phyloP scores from a whole-genome alignment of 2,113 vertebrate genomes.

The Tupaia tana region DNA sequence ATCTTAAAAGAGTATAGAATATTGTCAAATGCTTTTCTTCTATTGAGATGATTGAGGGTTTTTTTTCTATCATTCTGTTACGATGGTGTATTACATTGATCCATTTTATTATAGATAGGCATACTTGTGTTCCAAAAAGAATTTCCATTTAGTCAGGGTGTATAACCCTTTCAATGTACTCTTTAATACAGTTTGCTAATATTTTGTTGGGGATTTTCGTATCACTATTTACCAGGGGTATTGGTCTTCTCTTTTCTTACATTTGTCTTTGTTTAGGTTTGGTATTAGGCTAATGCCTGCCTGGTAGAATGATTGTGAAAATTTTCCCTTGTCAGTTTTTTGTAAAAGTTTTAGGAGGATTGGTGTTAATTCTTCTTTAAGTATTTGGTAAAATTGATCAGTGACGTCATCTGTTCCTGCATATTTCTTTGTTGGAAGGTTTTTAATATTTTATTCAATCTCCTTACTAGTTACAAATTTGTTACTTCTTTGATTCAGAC shows the following conservation, averaged over 20 bases:
- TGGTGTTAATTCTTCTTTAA: background rate
- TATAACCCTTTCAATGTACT: background rate
- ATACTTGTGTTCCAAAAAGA: background rate
- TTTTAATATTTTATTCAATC: background rate
- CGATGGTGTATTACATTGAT: background rate
- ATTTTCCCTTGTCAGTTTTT: background rate
- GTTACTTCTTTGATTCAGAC: background rate
- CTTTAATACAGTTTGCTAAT: background rate
- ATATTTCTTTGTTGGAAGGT: background rate
- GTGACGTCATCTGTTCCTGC: background rate
- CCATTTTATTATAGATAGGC: background rate
- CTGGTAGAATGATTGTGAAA: background rate
- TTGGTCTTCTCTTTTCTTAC: background rate
- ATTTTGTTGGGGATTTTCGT: background rate
- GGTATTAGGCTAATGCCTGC: background rate
- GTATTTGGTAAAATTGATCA: background rate
- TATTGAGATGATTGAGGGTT: background rate
- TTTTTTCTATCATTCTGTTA: background rate
- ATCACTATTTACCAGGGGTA: background rate
- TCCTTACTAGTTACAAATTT: background rate
- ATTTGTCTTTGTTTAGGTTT: background rate
- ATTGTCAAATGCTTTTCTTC: background rate
- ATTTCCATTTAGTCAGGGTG: background rate
- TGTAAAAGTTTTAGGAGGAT: background rate
- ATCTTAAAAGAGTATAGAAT: background rate